These are phyloP conservation scores for Hermodice carunculata DNA, from an alignment of 2,888 invertebrate species.

Conservation along the genomic window DNA sequence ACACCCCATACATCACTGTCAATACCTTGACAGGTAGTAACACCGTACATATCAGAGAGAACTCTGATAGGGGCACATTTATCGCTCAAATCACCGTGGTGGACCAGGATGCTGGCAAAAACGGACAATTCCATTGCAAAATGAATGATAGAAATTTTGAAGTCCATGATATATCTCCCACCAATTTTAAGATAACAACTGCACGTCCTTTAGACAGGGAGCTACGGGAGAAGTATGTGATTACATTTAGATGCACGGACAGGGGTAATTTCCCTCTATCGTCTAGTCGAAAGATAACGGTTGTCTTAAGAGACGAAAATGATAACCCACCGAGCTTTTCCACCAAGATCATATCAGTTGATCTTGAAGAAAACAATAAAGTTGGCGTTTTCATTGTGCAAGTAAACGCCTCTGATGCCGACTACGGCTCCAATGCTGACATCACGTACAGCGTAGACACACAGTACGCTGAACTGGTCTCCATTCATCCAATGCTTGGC, in stretches of 20 bases:
- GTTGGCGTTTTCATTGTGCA: constrained; percentile 26
- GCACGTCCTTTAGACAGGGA: constrained; percentile 10
- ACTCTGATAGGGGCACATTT: constrained; percentile 79
- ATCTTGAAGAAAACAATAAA: constrained; percentile 30
- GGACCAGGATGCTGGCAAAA: constrained; percentile 86
- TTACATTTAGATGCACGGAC: constrained; percentile 15
- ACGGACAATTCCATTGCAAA: constrained; percentile 79
- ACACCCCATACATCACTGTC: constrained; percentile 37
- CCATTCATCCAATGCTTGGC: constrained; percentile 25
- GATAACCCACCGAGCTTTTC: constrained; percentile 33
- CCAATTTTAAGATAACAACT: constrained; percentile 20
- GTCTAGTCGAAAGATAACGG: constrained; percentile 14
- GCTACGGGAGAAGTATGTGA: constrained; percentile 8
- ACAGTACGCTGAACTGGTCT: constrained; percentile 5
- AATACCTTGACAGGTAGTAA: constrained; percentile 31
- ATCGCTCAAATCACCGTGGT: constrained; percentile 85
- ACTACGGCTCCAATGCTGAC: constrained; percentile 31
- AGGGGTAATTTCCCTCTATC: constrained; percentile 24
- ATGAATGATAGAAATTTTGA: constrained; percentile 22
- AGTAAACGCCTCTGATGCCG: constrained; percentile 36
- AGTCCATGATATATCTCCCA: constrained; percentile 3
- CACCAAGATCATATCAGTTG: constrained; percentile 14
- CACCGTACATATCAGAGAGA: constrained; percentile 79
- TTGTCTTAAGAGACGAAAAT: constrained; percentile 34
- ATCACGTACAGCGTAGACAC: constrained; percentile 23